phyloP scores from a whole-genome alignment of 2,113 vertebrate species.

The Protobothrops mucrosquamatus region DNA sequence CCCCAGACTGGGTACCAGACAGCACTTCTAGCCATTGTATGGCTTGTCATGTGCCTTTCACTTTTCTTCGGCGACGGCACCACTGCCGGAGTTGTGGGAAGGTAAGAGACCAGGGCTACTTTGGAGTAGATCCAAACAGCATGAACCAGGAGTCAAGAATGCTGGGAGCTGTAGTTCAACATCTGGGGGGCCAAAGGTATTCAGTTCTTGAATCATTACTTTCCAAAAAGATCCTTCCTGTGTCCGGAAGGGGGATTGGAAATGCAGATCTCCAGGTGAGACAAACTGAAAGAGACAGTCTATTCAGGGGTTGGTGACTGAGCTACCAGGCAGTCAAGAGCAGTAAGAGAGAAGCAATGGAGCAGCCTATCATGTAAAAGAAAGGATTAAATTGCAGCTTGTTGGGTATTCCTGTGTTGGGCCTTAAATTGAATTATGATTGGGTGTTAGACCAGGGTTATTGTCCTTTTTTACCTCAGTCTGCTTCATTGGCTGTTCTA shows the following conservation, averaged over 20 bases:
- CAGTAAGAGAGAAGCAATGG: not conserved
- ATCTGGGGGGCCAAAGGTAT: not conserved
- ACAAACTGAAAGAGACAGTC: not conserved
- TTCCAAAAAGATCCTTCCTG: not conserved
- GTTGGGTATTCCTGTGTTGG: not conserved
- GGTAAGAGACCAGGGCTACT: constrained; percentile 41
- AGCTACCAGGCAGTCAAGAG: accelerated
- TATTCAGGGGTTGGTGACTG: not conserved
- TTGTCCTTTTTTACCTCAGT: not conserved
- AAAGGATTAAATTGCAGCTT: not conserved
- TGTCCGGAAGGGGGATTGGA: not conserved
- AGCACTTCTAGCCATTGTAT: constrained; percentile 53
- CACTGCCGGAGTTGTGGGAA: constrained; percentile 75
- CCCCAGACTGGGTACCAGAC: constrained; percentile 67
- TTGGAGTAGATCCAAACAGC: not conserved
- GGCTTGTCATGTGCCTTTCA: constrained; percentile 62
- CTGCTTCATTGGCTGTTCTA: not conserved
- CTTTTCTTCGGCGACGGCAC: constrained; percentile 68
- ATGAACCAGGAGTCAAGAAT: not conserved
- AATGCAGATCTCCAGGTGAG: not conserved
- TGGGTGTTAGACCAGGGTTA: not conserved
- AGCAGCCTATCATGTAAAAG: not conserved
- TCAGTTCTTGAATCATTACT: not conserved
- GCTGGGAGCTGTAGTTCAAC: not conserved
- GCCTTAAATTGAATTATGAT: not conserved